These are phyloP conservation scores for Drosophila nr. medialis DNA, from an alignment of 2,888 invertebrate genomes.

Conservation along the genomic window DNA sequence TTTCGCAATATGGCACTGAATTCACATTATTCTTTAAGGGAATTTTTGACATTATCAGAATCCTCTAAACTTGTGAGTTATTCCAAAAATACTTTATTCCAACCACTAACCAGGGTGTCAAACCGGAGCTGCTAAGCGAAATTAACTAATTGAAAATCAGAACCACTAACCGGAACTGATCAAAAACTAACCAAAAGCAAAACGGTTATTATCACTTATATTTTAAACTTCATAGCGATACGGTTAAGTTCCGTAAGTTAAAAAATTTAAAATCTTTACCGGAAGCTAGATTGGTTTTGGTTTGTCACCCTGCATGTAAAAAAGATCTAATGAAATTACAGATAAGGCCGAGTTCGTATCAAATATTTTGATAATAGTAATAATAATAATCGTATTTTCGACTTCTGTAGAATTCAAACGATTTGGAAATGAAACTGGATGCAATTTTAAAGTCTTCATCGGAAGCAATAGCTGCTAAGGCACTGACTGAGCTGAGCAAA, in stretches of 20 bases:
- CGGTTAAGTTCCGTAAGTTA: not conserved
- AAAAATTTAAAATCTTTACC: not conserved
- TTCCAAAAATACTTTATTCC: not conserved
- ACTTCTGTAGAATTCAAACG: constrained; percentile 54
- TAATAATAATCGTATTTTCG: not conserved
- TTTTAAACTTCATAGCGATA: not conserved
- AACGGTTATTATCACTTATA: not conserved
- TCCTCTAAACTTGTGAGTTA: constrained; percentile 86
- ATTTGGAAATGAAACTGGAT: constrained; percentile 67
- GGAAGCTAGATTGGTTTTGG: not conserved
- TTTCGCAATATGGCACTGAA: constrained; percentile 91
- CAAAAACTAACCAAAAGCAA: not conserved
- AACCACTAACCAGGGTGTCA: not conserved
- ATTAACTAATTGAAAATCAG: not conserved
- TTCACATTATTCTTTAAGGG: constrained; percentile 90
- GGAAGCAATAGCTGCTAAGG: constrained; percentile 84
- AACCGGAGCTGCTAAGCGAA: not conserved
- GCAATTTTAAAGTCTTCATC: constrained; percentile 79
- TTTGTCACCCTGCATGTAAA: not conserved
- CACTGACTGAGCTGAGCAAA: constrained; percentile 84
- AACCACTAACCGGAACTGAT: not conserved
- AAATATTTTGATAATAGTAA: not conserved
- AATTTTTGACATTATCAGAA: constrained; percentile 90
- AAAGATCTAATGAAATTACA: not conserved
- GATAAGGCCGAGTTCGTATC: not conserved